Percentiles rank a stretch among this genome's conserved stretches.
These are phyloP conservation scores for Perizoma flavofasciatum DNA, from an alignment of 2,888 invertebrate species.

Conservation along the genomic window DNA sequence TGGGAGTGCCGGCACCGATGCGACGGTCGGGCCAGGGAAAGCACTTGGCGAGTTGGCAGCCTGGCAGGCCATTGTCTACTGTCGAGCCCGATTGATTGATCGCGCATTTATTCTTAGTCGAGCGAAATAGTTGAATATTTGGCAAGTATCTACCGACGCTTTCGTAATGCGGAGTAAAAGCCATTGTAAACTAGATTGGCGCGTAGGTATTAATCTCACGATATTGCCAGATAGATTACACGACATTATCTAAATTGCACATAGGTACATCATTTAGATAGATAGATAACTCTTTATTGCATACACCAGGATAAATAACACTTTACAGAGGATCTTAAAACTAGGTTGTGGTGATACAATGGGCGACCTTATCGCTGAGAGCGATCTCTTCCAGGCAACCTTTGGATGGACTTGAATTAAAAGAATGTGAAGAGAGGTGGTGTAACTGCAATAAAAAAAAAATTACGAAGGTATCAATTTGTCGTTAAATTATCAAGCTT, in stretches of 20 bases:
- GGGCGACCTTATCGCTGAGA: neutral
- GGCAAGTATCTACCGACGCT: slow-evolving; percentile 43
- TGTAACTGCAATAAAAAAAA: too few relatives aligned
- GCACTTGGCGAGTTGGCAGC: slow-evolving; percentile 55
- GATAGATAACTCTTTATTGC: too few relatives aligned
- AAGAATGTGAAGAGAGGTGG: too few relatives aligned
- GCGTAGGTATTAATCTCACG: neutral
- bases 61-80: slow-evolving; percentile 51
- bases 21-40: slow-evolving; percentile 45
- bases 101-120: slow-evolving; percentile 53
- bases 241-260: too few relatives aligned
- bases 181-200: slow-evolving; percentile 23
- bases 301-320: too few relatives aligned
- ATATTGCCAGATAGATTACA: neutral
- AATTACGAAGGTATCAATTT: slow-evolving; percentile 1
- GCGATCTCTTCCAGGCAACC: too few relatives aligned
- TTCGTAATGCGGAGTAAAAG: slow-evolving; percentile 31
- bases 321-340: too few relatives aligned
- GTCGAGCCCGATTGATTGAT: slow-evolving; percentile 62
- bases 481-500: slow-evolving; percentile 3
- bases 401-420: too few relatives aligned
- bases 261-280: too few relatives aligned
- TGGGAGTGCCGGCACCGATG: slow-evolving; percentile 48
- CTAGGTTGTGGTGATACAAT: too few relatives aligned
- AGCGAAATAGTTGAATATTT: slow-evolving; percentile 48